Evolutionary conservation across 1,140 invertebrate species (phyloP).

Genomic region (Panagrolaimus sp.): DNA sequence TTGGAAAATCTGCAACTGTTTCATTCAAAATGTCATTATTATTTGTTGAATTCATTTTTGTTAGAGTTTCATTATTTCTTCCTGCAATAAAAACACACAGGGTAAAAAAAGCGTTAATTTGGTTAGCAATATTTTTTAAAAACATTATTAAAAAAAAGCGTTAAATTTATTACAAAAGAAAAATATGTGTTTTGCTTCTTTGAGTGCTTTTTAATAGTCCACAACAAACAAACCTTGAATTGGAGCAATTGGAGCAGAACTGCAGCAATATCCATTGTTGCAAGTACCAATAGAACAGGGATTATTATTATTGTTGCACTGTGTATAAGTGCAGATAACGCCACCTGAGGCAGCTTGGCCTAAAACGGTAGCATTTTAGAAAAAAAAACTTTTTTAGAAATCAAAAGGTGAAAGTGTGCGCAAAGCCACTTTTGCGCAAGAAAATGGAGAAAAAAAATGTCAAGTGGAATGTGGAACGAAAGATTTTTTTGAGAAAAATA

Average conservation of each 20-base stretch:
- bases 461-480: too few species aligned
- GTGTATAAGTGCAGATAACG: slow-evolving; percentile 53
- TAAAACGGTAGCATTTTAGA: background rate
- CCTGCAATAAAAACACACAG: slow-evolving; percentile 8
- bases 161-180: too few species aligned
- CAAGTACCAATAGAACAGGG: slow-evolving; percentile 54
- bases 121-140: slow-evolving; percentile 7
- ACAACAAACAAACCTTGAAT: slow-evolving; percentile 16
- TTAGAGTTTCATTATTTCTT: background rate
- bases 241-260: slow-evolving; percentile 15
- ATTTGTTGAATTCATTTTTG: slow-evolving; percentile 1
- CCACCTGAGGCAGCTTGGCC: slow-evolving; percentile 31
- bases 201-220: background rate
- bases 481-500: background rate
- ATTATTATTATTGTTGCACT: slow-evolving; percentile 35
- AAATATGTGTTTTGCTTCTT: too few species aligned
- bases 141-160: background rate
- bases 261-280: slow-evolving; percentile 58
- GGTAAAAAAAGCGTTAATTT: background rate
- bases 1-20: slow-evolving; percentile 43
- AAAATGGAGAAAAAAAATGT: slow-evolving; percentile 11
- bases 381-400: background rate
- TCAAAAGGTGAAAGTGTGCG: background rate
- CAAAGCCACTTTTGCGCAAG: background rate
- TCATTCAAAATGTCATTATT: slow-evolving; percentile 10